A percentile compares a stretch with the other conserved stretches of the same genome.
Evolutionary conservation across 1,140 invertebrate species (phyloP).

Genomic region (Pseudomyrmex dendroicus): DNA sequence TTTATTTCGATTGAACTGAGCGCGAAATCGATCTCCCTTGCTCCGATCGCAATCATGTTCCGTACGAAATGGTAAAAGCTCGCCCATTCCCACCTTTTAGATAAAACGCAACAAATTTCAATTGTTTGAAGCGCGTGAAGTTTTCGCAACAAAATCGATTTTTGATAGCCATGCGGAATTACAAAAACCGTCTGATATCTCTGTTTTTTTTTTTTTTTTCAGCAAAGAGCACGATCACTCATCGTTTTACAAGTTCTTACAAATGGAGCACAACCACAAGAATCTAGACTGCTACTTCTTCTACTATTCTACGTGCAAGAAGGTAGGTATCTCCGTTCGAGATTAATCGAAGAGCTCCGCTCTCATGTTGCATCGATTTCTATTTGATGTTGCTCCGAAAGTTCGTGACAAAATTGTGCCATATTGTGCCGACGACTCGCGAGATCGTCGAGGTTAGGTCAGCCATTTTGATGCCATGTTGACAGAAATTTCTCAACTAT

Average conservation of each 20-base stretch:
- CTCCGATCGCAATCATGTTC: constrained; percentile 77
- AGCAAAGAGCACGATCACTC: constrained; percentile 84
- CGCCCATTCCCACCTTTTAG: background rate
- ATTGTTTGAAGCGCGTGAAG: background rate
- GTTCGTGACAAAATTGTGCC: constrained; percentile 44
- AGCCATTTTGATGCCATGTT: constrained; percentile 80
- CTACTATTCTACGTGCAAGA: constrained; percentile 93
- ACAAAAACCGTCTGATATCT: constrained; percentile 46
- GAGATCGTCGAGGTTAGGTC: constrained; percentile 78
- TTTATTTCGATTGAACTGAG: background rate
- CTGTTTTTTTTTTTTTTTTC: constrained; percentile 37
- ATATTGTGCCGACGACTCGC: constrained; percentile 70
- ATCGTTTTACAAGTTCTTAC: constrained; percentile 81
- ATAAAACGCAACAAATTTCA: background rate
- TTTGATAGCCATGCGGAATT: background rate
- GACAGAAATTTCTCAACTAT: constrained; percentile 11
- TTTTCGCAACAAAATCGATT: background rate
- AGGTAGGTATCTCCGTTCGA: constrained; percentile 86
- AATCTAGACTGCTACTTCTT: constrained; percentile 94
- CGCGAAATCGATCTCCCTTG: too few relatives aligned
- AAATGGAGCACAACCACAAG: constrained; percentile 85
- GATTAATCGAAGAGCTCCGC: background rate
- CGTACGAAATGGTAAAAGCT: constrained; percentile 81
- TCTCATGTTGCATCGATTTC: too few relatives aligned
- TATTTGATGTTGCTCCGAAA: background rate